Percentiles rank a stretch among this genome's conserved stretches.
Evolutionary conservation across 2,888 invertebrate genomes (phyloP).

Genomic region (Epistrophella euchroma): DNA sequence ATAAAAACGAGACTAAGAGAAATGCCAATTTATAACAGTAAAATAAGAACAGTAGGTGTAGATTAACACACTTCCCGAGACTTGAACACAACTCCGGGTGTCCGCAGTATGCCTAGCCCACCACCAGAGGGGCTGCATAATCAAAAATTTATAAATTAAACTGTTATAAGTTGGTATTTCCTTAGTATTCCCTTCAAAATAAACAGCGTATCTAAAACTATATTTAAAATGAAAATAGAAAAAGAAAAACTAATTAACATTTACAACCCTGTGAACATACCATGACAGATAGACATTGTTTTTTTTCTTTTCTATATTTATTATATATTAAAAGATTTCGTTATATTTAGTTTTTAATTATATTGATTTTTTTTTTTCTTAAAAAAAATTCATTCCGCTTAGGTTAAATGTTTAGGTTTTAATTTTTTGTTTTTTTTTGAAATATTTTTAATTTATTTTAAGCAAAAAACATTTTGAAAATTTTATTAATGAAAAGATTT

Average conservation of each 20-base stretch:
- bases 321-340: constrained; percentile 64
- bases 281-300: constrained; percentile 44
- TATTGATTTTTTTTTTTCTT: constrained; percentile 52
- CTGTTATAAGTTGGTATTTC: no score
- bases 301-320: constrained; percentile 10
- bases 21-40: no score
- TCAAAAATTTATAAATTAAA: no score
- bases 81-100: no score
- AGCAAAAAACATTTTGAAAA: constrained; percentile 69
- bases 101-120: no score
- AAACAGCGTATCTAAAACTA: background rate
- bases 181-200: no score
- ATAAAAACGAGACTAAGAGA: no score
- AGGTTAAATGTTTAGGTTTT: constrained; percentile 32
- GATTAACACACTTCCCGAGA: no score
- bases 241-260: constrained; percentile 44
- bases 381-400: constrained; percentile 48
- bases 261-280: constrained; percentile 74
- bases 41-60: no score
- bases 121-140: no score
- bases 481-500: constrained; percentile 62
- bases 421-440: constrained; percentile 15
- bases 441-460: constrained; percentile 57
- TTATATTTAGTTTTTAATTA: constrained; percentile 33
- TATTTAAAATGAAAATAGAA: background rate